Percentiles rank a stretch among this genome's conserved stretches.
These are phyloP conservation scores for Lordiphosa stackelbergi DNA, from an alignment of 1,140 invertebrate species.

Conservation along the genomic window DNA sequence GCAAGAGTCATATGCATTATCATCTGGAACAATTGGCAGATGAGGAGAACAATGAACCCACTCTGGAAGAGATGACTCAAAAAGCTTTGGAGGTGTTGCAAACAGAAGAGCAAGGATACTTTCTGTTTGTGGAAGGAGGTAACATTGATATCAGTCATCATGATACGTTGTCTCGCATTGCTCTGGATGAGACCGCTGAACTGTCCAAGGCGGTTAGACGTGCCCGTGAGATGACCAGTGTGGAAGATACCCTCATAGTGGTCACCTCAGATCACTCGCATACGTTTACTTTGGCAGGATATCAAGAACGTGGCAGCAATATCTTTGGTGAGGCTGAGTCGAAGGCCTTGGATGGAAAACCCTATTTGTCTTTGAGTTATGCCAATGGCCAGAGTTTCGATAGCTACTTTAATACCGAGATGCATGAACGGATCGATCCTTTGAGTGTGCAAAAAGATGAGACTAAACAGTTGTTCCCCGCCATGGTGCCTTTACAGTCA, in stretches of 20 bases:
- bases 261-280: conserved; percentile 86
- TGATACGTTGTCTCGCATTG: conserved; percentile 82
- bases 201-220: conserved; percentile 80
- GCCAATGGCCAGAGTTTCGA: conserved; percentile 83
- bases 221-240: conserved; percentile 78
- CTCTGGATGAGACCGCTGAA: conserved; percentile 83
- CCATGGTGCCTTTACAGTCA: conserved; percentile 77
- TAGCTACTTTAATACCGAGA: conserved; percentile 55
- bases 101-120: conserved; percentile 86
- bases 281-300: conserved; percentile 82
- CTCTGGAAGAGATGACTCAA: conserved; percentile 88
- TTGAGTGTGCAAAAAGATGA: conserved; percentile 11
- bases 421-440: conserved; percentile 60
- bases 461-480: conserved; percentile 77
- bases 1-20: conserved; percentile 79
- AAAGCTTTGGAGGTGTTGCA: conserved; percentile 88
- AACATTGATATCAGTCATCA: conserved; percentile 92
- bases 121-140: conserved; percentile 81
- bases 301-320: conserved; percentile 79
- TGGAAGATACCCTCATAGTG: conserved; percentile 82
- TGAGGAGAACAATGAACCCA: conserved; percentile 79
- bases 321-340: conserved; percentile 77
- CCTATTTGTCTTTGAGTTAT: conserved; percentile 85
- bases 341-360: conserved; percentile 77
- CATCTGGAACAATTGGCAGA: conserved; percentile 80